Conservation (phyloP, 2,113 vertebrate genomes). For the Callaeas wilsoni region DNA sequence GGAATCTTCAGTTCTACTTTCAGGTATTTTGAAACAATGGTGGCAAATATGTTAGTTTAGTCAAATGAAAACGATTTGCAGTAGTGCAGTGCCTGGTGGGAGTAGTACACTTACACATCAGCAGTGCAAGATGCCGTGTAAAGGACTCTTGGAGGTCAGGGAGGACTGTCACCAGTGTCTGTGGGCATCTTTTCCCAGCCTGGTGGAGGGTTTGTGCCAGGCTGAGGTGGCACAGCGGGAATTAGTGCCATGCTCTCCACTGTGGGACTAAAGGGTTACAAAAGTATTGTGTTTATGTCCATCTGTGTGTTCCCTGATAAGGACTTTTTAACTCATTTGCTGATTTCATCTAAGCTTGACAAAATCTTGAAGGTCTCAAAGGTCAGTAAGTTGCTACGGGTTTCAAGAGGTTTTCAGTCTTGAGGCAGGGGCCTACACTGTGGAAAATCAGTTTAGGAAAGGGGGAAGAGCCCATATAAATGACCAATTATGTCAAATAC, state of each 20-base stretch:
- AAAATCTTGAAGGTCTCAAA: neutral
- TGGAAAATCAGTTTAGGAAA: neutral
- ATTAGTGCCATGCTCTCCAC: neutral
- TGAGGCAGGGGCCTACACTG: neutral
- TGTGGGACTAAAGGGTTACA: neutral
- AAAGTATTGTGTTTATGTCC: neutral
- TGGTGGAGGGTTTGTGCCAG: neutral
- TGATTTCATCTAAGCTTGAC: neutral
- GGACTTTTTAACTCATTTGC: neutral
- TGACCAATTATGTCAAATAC: neutral
- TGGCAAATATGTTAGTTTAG: neutral
- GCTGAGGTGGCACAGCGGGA: neutral
- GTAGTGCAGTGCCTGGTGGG: neutral
- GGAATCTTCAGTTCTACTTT: neutral
- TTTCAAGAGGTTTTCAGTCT: neutral
- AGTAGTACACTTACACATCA: neutral
- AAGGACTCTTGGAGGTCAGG: neutral
- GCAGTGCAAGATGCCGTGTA: accelerated
- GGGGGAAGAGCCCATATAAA: neutral
- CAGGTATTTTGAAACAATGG: neutral
- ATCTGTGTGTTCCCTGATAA: neutral
- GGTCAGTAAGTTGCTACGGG: neutral
- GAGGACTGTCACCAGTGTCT: neutral
- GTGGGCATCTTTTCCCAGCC: neutral
- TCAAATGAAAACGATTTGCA: neutral